phyloP scores from a whole-genome alignment of 2,113 vertebrate species.

The Aythya baeri region DNA sequence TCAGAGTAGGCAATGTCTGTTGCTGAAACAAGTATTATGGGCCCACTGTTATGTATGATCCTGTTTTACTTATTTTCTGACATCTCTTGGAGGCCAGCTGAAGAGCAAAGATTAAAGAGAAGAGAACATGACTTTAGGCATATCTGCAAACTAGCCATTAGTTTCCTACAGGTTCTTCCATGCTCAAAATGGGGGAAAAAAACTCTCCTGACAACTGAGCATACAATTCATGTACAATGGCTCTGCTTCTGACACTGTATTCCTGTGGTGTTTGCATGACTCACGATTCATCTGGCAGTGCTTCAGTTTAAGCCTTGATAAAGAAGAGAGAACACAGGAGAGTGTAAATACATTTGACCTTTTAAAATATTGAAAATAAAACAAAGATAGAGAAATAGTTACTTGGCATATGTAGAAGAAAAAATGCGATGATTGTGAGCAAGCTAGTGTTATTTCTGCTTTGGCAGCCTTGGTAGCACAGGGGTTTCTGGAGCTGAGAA shows the following conservation, averaged over 20 bases:
- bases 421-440: background rate
- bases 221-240: background rate
- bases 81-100: background rate
- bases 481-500: background rate
- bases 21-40: background rate
- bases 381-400: conserved; percentile 18
- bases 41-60: background rate
- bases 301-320: conserved; percentile 35
- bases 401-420: background rate
- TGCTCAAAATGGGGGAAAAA: background rate
- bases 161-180: background rate
- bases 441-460: background rate
- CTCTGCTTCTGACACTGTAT: background rate
- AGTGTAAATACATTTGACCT: conserved; percentile 47
- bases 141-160: background rate
- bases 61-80: background rate
- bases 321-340: background rate
- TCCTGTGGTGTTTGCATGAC: background rate
- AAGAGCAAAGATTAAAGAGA: background rate
- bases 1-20: background rate
- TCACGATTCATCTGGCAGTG: background rate
- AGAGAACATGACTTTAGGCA: background rate
- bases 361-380: conserved; percentile 7
- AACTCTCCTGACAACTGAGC: background rate
- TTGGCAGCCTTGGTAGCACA: background rate